Base-by-base conservation (phyloP, 2,888 invertebrate species). In the Brachynemurus nebulosus region DNA sequence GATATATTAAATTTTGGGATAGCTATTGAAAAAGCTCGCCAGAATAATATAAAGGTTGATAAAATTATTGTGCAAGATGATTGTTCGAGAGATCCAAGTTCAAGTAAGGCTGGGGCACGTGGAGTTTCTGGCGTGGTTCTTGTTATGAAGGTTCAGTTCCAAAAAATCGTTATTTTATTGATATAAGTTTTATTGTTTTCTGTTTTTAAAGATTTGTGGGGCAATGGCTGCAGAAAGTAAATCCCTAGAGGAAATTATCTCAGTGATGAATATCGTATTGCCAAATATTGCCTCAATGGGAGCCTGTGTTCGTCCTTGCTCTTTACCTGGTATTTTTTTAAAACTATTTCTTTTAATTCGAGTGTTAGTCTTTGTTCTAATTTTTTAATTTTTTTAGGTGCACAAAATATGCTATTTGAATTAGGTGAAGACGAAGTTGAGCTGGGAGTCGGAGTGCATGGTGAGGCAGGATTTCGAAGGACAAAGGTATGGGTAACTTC, bases 1-100 rank as follows among this genome's bases (percentile, higher is more conserved):
- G 84, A 85, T 53, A 66, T 82, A 48, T 61, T 85, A 7, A 83
- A 83, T 59, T 85, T 85, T 56, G 85, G 83, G 1, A 70, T 81
- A 57, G 84, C 84, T 1, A 70, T 78, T 21, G 82, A 84, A 57
- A 73, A 74, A 53, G 78, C 78, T 4, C 71, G 70, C 55, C 64
- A 67, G 12, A 61, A 65, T 30, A 73, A 76, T 1, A 64, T 75
- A 14, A 23, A 69, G 68, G 67, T 71, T 1, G 68, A 69, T 57
- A 63, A 70, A 23, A 50, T 73, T 0, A 68, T 77, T 7, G 72
- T 81, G 0, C 77, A 74, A 1, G 83, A 83, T 52, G 82, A 83
- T 57, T 73, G 76, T 30, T 79, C 81, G 14, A 20, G 34, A 12
- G 9, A 35, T 20, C 14, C 30, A 4, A 16, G 64, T 34, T 66